Evolutionary conservation across 2,888 invertebrate species (phyloP), one percentile per base, ranked within the genome.

Genomic region (Lasioglossum villosulum): DNA sequence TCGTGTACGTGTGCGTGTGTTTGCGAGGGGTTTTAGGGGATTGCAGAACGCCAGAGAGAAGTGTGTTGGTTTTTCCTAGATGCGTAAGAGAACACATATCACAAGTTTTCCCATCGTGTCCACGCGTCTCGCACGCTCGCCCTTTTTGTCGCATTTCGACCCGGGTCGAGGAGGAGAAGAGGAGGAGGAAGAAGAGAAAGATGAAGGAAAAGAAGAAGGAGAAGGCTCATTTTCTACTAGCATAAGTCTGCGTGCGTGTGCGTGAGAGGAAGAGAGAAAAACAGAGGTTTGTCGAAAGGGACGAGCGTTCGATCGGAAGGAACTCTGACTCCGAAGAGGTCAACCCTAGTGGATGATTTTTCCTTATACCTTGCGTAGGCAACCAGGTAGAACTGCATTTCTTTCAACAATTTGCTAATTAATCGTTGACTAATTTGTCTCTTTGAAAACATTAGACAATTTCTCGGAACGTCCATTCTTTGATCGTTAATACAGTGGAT

Each of bases 71-170:
- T 84, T 89, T 92, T 90, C 72, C 74, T 89, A 91, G 89, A 91
- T 82, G 86, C 86, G 81, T 92, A 91, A 92, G 83, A 81, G 85
- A 89, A 92, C 85, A 93, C 93, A 93, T 93, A 93, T 94, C 93
- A 93, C 89, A 92, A 91, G 39, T 87, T 79, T 84, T 80, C 89
- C 88, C 86, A 87, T 88, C 76, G 81, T 80, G 79, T 83, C 75
- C 42, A 81, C 84, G 84, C 87, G 86, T 80, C 68, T 78, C 75
- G 66, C 82, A 83, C 88, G 79, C 78, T 88, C 77, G 82, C 84
- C 82, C 78, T 83, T 82, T 84, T 82, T 77, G 76, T 87, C 84
- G 79, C 70, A 77, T 23, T 80, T 52, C 45, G 59, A 78, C 56
- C 52, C 68, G 70, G 74, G 19, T 34, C 34, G 59, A 48, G 68